Evolutionary conservation across 2,888 invertebrate genomes (phyloP).

Genomic region (Pollenia labialis): DNA sequence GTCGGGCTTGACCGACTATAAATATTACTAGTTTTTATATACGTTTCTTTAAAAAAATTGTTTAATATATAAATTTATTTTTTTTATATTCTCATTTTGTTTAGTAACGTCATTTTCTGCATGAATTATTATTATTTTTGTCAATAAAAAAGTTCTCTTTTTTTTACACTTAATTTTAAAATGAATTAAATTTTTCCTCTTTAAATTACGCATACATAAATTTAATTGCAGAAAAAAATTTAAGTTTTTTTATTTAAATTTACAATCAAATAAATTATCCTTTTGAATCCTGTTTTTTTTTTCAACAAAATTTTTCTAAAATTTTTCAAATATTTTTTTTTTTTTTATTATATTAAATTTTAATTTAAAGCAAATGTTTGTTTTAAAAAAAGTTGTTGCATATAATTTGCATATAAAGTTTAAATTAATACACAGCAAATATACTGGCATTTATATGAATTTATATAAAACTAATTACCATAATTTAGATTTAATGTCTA

Average conservation of each 20-base stretch:
- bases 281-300: constrained; percentile 18
- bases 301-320: constrained; percentile 23
- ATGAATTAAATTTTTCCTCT: constrained; percentile 21
- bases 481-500: constrained; percentile 57
- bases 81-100: constrained; percentile 19
- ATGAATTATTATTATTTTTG: constrained; percentile 55
- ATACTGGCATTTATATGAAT: neutral
- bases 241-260: constrained; percentile 20
- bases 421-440: neutral
- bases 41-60: neutral
- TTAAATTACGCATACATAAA: constrained; percentile 62
- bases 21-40: neutral
- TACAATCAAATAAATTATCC: constrained; percentile 47
- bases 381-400: neutral
- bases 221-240: constrained; percentile 8
- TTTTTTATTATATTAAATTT: neutral
- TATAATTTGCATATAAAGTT: neutral
- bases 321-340: neutral
- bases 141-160: constrained; percentile 10
- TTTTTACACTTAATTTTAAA: constrained; percentile 3
- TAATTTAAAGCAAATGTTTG: neutral
- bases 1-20: too few relatives aligned
- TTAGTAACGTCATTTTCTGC: constrained; percentile 53
- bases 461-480: constrained; percentile 47
- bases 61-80: neutral